These are phyloP conservation scores for Marcusenius ussheri DNA, from an alignment of 2,113 vertebrate genomes.

Conservation along the genomic window DNA sequence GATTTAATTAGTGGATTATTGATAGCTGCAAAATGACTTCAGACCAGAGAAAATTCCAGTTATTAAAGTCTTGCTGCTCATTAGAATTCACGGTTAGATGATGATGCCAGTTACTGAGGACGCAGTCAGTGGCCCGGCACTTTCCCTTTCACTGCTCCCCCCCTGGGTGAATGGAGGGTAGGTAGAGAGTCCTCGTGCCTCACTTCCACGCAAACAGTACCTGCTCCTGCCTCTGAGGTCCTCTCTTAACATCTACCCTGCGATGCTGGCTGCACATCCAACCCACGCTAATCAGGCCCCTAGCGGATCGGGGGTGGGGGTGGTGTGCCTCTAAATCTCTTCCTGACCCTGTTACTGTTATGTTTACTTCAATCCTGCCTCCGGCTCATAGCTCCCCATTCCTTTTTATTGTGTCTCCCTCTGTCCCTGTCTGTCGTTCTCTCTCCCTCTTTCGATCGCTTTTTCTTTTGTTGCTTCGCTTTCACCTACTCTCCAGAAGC, in stretches of 20 bases:
- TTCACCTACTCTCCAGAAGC: neutral
- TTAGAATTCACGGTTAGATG: neutral
- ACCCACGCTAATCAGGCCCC: conserved; percentile 67
- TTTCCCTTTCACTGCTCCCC: neutral
- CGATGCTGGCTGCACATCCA: conserved; percentile 62
- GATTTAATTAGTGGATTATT: conserved; percentile 24
- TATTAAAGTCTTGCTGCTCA: conserved; percentile 8
- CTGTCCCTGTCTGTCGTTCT: neutral
- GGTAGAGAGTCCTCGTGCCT: neutral
- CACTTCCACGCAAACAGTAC: conserved; percentile 32
- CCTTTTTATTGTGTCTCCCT: neutral
- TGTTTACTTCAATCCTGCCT: conserved; percentile 6
- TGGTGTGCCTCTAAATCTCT: neutral
- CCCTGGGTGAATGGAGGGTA: neutral
- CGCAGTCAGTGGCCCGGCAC: neutral
- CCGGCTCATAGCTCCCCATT: neutral
- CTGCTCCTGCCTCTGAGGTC: conserved; percentile 52
- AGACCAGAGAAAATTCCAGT: conserved; percentile 15
- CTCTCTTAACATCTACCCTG: conserved; percentile 63
- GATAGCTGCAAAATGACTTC: conserved; percentile 15
- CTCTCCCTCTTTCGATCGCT: neutral
- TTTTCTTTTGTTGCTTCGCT: neutral
- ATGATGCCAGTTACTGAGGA: conserved; percentile 14
- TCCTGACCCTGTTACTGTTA: neutral
- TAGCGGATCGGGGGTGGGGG: conserved; percentile 50